Evolutionary conservation across 2,888 invertebrate species (phyloP), one percentile per base, ranked within the genome.

Genomic region (Hecatera dysodea): DNA sequence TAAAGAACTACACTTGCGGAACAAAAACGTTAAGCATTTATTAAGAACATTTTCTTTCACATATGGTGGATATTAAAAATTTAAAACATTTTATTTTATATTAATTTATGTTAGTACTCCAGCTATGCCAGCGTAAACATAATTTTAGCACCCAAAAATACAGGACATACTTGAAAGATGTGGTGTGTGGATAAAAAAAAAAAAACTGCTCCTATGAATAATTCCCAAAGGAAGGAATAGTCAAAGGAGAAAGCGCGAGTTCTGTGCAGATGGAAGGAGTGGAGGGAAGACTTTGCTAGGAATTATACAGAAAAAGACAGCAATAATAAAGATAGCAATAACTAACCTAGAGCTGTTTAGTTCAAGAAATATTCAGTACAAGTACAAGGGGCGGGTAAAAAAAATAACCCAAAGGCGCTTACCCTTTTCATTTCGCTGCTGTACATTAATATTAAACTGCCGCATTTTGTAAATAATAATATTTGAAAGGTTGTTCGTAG

Each of bases 401-500:
- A 24, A 24, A 8, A 7, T 27, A 27, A 27, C n/a, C 24, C 5
- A 4, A 59, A 24, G 6, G n/a, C 24, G 36, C 17, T 36, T 11
- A 42, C 33, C 9, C 1, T 15, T 52, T 69, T 9, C 19, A 46
- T 61, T 61, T 7, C 1, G n/a, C 6, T 27, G 1, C 8, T 48
- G 19, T 22, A 22, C 33, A n/a, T 12, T 46, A 9, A 15, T 19
- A 55, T n/a, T 12, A 2, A 56, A 60, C 22, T 36, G 22, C 72
- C 19, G 61, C 64, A 53, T 15, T n/a, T 9, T 29, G 36, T n/a
- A n/a, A n/a, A n/a, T n/a, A n/a, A n/a, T n/a, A 50, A 42, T 27
- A 29, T 48, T 52, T n/a, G n/a, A 46, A 73, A 66, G 74, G 65
- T 78, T 44, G 29, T 44, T 39, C 12, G 9, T 60, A 36, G 60